Base-by-base conservation (phyloP, 2,113 vertebrate genomes). In the Pyxicephalus adspersus region DNA sequence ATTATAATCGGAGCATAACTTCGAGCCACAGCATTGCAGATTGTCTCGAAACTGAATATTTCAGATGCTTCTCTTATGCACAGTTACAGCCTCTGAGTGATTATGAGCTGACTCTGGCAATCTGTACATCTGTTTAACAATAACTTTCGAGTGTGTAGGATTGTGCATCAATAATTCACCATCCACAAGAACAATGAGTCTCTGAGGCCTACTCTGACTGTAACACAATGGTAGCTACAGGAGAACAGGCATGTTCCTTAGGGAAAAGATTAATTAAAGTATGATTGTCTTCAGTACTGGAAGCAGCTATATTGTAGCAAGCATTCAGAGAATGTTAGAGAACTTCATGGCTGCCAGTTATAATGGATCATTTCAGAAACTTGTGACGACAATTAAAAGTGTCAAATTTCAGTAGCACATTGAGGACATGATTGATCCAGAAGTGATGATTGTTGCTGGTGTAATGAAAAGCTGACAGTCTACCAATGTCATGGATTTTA, bases 121-220 rank as follows among this genome's bases (percentile, higher is more conserved):
- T 77, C 50, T 55, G 50, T 34, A 25, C 63, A 16, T 63, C 76
- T 66, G 74, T 50, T 50, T 76, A 76, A 76, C 18, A 63, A 34
- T 3, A 76, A 50, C 22, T 58, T 34, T 8, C 4, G 58, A 28
- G 31, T 18, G 25, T 64, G 38, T 65, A 55, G 19, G 29, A 38
- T 57, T 50, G 31, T 18, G 28, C 64, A 79, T 79, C 52, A 79
- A 79, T 79, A 70, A 79, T 79, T 79, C 52, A 76, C 52, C 20
- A 73, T 15, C 52, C 70, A 77, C 38, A 28, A 31, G 75, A n/a
- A 54, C 61, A 65, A 77, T n/a, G 6, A 77, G 75, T 64, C 60
- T 60, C 74, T 52, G 57, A 19, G 31, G 57, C 28, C 58, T 29
- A 23, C 57, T 75, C 52, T 58, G 5, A 70, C 45, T 73, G 70